Evolutionary conservation across 2,113 vertebrate genomes (phyloP).

Genomic region (Vanacampus margaritifer): DNA sequence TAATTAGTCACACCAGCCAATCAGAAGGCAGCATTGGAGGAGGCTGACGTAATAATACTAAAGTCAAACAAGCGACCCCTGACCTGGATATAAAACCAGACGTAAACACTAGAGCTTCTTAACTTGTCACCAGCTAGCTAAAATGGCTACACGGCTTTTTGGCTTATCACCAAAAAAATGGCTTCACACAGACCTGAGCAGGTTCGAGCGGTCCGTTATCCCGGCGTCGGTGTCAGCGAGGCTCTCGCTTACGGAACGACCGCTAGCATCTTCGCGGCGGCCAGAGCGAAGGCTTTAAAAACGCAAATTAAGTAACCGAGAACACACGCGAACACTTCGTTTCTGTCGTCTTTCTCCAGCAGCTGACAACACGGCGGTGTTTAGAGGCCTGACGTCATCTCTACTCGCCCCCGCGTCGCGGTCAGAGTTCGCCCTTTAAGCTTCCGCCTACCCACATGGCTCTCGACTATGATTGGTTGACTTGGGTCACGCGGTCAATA

Average conservation of each 20-base stretch:
- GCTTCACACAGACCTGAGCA: neutral
- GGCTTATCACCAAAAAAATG: neutral
- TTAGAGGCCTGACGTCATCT: slow-evolving; percentile 56
- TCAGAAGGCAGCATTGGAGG: neutral
- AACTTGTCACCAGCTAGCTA: neutral
- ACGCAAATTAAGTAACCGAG: neutral
- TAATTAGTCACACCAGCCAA: neutral
- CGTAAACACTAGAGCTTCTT: neutral
- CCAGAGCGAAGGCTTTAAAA: neutral
- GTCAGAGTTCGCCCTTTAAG: neutral
- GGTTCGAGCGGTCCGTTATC: slow-evolving; percentile 1
- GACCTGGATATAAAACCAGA: neutral
- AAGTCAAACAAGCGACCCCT: neutral
- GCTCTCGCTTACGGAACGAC: neutral
- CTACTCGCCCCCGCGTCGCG: slow-evolving; percentile 20
- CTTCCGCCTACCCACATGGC: neutral
- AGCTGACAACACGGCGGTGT: slow-evolving; percentile 62
- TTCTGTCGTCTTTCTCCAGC: slow-evolving; percentile 40
- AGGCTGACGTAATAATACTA: neutral
- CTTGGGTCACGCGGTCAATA: slow-evolving; percentile 19
- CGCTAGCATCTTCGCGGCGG: neutral
- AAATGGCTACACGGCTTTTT: neutral
- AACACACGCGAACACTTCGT: slow-evolving; percentile 32
- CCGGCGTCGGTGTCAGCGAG: neutral
- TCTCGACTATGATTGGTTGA: slow-evolving; percentile 40